These are phyloP conservation scores for Heliocidaris tuberculata DNA, from an alignment of 35 echinoderm and acorn worm species.

Conservation along the genomic window DNA sequence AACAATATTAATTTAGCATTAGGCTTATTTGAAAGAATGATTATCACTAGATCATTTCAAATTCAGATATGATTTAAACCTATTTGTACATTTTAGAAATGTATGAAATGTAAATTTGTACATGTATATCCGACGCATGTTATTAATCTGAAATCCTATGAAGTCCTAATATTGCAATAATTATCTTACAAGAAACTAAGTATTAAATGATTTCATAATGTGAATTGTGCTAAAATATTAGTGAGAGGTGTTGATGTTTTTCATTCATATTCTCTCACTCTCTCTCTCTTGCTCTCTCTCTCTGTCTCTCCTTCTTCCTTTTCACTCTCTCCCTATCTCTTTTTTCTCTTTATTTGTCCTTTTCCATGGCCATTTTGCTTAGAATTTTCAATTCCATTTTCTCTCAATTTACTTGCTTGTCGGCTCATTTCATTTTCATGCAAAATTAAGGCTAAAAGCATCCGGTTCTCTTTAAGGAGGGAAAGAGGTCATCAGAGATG, in stretches of 20 bases:
- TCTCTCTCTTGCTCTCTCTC: not conserved
- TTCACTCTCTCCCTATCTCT: not conserved
- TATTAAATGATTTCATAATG: too few relatives aligned
- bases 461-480: not conserved
- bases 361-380: not conserved
- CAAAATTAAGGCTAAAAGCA: not conserved
- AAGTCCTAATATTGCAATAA: too few relatives aligned
- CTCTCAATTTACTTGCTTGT: not conserved
- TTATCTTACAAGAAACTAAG: too few relatives aligned
- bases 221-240: too few relatives aligned
- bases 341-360: not conserved
- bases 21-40: too few relatives aligned
- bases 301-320: not conserved
- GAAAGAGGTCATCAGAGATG: not conserved
- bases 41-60: too few relatives aligned
- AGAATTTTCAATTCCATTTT: not conserved
- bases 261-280: not conserved
- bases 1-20: too few relatives aligned
- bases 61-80: too few relatives aligned
- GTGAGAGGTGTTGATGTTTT: not conserved
- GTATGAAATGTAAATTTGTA: too few relatives aligned
- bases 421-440: not conserved
- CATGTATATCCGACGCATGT: too few relatives aligned
- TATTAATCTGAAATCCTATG: too few relatives aligned
- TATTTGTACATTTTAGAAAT: too few relatives aligned